A percentile compares a stretch with the other conserved stretches of the same genome.
phyloP scores from a whole-genome alignment of 2,888 invertebrate species.

The Chrysina gloriosa region DNA sequence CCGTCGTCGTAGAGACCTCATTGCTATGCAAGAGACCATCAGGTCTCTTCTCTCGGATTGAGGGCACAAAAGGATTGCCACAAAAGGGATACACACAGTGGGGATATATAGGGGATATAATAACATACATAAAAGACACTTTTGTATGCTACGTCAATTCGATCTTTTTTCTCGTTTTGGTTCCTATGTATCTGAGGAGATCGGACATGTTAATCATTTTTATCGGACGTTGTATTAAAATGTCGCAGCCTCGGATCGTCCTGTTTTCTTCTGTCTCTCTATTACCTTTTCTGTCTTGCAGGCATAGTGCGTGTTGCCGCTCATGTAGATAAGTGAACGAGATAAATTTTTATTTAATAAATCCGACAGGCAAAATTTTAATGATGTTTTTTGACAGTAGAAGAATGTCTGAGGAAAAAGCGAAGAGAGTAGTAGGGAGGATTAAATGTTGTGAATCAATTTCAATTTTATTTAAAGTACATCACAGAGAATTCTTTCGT shows the following conservation, averaged over 20 bases:
- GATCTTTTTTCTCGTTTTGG: conserved; percentile 51
- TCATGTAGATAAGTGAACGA: conserved; percentile 33
- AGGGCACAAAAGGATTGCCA: conserved; percentile 56
- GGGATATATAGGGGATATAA: conserved; percentile 61
- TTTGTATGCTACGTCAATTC: conserved; percentile 58
- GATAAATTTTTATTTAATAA: conserved; percentile 42
- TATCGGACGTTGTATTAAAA: conserved; percentile 37
- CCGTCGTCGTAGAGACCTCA: conserved; percentile 56
- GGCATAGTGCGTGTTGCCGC: not conserved
- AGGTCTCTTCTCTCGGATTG: conserved; percentile 48
- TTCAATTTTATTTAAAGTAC: conserved; percentile 1
- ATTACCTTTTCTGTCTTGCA: conserved; percentile 30
- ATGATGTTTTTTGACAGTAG: conserved; percentile 34
- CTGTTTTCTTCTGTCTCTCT: conserved; percentile 8
- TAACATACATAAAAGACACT: conserved; percentile 62
- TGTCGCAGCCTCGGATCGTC: conserved; percentile 26
- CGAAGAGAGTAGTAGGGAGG: not conserved
- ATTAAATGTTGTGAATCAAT: conserved; percentile 15
- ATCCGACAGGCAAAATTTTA: conserved; percentile 41
- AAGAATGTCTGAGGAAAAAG: conserved; percentile 5
- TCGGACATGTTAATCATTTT: conserved; percentile 44
- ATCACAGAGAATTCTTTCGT: too few relatives aligned
- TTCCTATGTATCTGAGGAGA: conserved; percentile 22
- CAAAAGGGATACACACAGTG: conserved; percentile 38
- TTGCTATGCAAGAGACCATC: conserved; percentile 64